These are phyloP conservation scores for Pachymerium ferrugineum DNA, from an alignment of 2,888 invertebrate genomes.

Conservation along the genomic window DNA sequence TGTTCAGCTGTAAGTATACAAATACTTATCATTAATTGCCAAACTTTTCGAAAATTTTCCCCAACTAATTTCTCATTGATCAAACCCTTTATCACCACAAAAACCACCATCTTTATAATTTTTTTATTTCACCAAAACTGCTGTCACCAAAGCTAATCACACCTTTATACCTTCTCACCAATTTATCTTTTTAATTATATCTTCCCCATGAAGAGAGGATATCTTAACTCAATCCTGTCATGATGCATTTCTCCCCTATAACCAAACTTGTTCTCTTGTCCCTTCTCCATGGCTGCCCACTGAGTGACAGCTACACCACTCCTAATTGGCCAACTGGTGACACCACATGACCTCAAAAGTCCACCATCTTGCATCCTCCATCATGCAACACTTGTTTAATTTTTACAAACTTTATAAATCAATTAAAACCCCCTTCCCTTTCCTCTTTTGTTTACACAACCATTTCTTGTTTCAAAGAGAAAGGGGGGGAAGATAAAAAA, in stretches of 20 bases:
- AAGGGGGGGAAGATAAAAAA: too few relatives aligned
- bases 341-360: conserved; percentile 19
- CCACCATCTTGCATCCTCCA: conserved; percentile 24
- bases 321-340: conserved; percentile 25
- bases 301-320: conserved; percentile 24
- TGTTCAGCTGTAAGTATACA: too few relatives aligned
- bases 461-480: too few relatives aligned
- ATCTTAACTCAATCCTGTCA: conserved; percentile 24
- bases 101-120: neutral
- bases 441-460: neutral
- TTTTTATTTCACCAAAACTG: neutral
- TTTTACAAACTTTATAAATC: conserved; percentile 13
- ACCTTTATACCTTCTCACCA: neutral
- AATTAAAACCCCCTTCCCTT: neutral
- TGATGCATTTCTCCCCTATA: conserved; percentile 21
- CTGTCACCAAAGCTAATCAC: neutral
- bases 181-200: conserved; percentile 27
- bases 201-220: conserved; percentile 20
- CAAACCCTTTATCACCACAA: too few relatives aligned
- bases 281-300: conserved; percentile 27
- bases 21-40: too few relatives aligned
- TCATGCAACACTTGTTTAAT: conserved; percentile 6
- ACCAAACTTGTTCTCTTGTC: conserved; percentile 27
- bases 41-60: too few relatives aligned
- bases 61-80: too few relatives aligned